Conservation (phyloP, 2,797 vertebrate genomes). For the Poliocrania exsul region DNA sequence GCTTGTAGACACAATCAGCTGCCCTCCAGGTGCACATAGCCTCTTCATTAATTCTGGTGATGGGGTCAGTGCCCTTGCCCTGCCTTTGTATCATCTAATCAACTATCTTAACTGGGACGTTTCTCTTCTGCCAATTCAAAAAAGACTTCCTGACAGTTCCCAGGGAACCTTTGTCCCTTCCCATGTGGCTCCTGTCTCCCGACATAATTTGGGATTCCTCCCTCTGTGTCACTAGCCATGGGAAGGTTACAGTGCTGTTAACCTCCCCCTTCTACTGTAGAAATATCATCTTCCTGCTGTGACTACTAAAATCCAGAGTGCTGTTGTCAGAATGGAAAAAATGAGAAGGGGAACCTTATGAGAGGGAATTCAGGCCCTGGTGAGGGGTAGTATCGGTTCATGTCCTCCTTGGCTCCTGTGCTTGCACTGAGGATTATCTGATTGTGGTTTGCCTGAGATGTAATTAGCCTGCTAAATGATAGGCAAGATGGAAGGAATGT, state of each 20-base stretch:
- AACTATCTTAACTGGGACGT: not conserved
- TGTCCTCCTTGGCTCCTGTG: not conserved
- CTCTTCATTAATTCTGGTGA: not conserved
- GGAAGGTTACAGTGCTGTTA: not conserved
- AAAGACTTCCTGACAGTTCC: not conserved
- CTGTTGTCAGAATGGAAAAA: conserved; percentile 30
- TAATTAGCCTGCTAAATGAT: not conserved
- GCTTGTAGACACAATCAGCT: not conserved
- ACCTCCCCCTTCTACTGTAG: not conserved
- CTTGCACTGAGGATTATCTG: conserved; percentile 20
- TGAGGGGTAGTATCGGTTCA: not conserved
- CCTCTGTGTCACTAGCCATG: not conserved
- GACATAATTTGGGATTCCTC: accelerated
- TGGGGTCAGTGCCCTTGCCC: accelerated
- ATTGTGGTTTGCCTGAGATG: not conserved
- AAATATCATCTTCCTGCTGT: not conserved
- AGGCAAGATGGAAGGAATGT: not conserved
- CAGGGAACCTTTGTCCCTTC: not conserved
- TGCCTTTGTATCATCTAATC: not conserved
- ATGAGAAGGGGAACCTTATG: not conserved
- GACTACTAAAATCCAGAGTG: conserved; percentile 10
- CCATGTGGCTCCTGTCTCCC: accelerated
- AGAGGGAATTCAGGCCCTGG: not conserved
- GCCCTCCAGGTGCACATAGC: not conserved
- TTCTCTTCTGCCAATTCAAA: not conserved